These are phyloP conservation scores for Athene noctua DNA, from an alignment of 2,113 vertebrate species.

Conservation along the genomic window DNA sequence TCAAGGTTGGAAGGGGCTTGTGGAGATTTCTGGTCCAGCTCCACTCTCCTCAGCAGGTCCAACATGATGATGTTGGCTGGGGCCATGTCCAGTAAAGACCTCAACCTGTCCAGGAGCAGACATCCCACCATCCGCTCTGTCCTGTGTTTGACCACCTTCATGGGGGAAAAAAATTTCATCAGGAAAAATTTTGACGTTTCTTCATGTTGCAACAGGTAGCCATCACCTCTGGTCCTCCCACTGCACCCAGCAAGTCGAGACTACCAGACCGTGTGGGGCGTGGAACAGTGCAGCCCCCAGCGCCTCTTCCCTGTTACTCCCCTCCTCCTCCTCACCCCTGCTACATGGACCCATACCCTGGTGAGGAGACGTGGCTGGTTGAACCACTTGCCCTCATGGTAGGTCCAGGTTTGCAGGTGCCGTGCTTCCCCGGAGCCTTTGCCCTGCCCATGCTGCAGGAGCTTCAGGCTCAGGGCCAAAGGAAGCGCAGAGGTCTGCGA, in stretches of 20 bases:
- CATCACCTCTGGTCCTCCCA: not conserved
- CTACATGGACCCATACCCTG: rapidly evolving
- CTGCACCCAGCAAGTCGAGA: not conserved
- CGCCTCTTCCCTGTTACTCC: not conserved
- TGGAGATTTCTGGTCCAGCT: not conserved
- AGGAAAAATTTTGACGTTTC: not conserved
- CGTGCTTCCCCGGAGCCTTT: rapidly evolving
- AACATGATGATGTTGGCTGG: rapidly evolving
- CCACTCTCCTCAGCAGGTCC: not conserved
- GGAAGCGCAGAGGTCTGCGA: rapidly evolving
- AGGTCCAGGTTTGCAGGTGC: not conserved
- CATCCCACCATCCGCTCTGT: rapidly evolving
- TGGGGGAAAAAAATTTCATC: rapidly evolving
- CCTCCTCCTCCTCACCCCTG: not conserved
- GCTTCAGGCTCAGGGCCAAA: rapidly evolving
- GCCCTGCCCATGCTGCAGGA: rapidly evolving
- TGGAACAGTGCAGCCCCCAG: rapidly evolving
- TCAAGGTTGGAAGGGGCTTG: not conserved
- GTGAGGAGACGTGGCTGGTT: too few relatives aligned
- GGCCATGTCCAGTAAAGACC: not conserved
- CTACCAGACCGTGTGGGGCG: rapidly evolving
- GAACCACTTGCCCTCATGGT: rapidly evolving
- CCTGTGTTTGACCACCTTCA: not conserved
- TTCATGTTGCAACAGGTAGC: rapidly evolving
- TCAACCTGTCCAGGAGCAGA: not conserved